phyloP scores from a whole-genome alignment of 2,113 vertebrate genomes.

The Coryphaenoides rupestris region DNA sequence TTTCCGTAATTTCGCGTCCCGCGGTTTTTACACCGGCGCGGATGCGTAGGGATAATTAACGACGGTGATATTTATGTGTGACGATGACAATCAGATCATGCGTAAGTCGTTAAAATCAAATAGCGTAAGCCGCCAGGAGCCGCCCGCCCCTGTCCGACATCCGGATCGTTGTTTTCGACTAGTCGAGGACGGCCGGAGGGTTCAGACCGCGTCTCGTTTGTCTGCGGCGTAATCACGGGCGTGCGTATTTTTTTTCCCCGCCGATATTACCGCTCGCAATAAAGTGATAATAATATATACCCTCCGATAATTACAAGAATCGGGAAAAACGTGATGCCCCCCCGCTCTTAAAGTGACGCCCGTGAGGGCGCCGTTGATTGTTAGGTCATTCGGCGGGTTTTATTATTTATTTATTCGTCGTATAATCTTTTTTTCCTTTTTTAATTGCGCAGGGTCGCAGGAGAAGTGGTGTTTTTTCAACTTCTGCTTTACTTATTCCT shows the following conservation, averaged over 20 bases:
- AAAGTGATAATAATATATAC: constrained; percentile 2
- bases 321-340: neutral
- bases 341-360: too few relatives aligned
- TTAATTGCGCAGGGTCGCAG: neutral
- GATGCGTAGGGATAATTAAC: too few relatives aligned
- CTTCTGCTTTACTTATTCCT: neutral
- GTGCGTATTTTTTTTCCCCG: neutral
- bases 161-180: too few relatives aligned
- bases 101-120: too few relatives aligned
- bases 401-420: too few relatives aligned
- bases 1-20: too few relatives aligned
- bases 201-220: neutral
- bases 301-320: constrained; percentile 4
- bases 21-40: too few relatives aligned
- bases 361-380: neutral
- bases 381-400: neutral
- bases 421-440: neutral
- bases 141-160: too few relatives aligned
- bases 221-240: neutral
- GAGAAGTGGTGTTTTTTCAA: neutral
- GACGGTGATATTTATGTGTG: too few relatives aligned
- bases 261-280: neutral
- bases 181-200: too few relatives aligned
- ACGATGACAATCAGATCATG: too few relatives aligned
- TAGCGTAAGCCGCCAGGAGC: too few relatives aligned